Percentiles rank a stretch among this genome's conserved stretches.
Evolutionary conservation across 2,888 invertebrate genomes (phyloP).

Genomic region (Drosophila putrida): DNA sequence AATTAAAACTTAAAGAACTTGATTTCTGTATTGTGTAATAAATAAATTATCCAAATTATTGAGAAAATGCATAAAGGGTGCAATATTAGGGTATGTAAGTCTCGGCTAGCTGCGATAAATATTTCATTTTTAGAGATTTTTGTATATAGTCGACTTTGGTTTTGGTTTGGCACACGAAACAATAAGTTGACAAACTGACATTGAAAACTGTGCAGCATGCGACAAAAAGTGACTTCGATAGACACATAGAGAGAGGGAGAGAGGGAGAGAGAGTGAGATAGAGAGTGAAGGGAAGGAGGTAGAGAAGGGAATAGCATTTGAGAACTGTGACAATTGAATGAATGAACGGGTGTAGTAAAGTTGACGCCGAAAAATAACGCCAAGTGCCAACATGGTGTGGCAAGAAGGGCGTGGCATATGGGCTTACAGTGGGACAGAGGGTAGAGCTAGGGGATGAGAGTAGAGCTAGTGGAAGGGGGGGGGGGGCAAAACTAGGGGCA

Average conservation of each 20-base stretch:
- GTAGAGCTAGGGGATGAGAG: too few species aligned
- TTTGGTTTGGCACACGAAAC: conserved; percentile 56
- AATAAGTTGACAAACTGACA: conserved; percentile 66
- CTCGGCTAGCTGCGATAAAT: background rate
- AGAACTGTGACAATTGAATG: conserved; percentile 62
- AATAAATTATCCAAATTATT: background rate
- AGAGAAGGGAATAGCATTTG: conserved; percentile 18
- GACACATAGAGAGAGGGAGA: background rate
- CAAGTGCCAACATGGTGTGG: conserved; percentile 46
- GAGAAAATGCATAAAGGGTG: background rate
- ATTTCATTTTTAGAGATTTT: background rate
- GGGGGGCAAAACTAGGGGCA: conserved; percentile 23
- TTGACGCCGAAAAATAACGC: conserved; percentile 70
- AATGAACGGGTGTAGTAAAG: conserved; percentile 62
- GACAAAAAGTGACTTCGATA: conserved; percentile 35
- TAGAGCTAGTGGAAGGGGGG: background rate
- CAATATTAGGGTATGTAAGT: background rate
- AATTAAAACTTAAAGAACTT: background rate
- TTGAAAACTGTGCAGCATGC: conserved; percentile 55
- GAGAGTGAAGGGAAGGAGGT: background rate
- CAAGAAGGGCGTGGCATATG: background rate
- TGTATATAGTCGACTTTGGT: conserved; percentile 41
- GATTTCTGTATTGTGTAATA: background rate
- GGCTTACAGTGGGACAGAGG: background rate
- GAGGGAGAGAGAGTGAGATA: background rate